These are phyloP conservation scores for Ditula angustiorana DNA, from an alignment of 2,888 invertebrate species.

Conservation along the genomic window DNA sequence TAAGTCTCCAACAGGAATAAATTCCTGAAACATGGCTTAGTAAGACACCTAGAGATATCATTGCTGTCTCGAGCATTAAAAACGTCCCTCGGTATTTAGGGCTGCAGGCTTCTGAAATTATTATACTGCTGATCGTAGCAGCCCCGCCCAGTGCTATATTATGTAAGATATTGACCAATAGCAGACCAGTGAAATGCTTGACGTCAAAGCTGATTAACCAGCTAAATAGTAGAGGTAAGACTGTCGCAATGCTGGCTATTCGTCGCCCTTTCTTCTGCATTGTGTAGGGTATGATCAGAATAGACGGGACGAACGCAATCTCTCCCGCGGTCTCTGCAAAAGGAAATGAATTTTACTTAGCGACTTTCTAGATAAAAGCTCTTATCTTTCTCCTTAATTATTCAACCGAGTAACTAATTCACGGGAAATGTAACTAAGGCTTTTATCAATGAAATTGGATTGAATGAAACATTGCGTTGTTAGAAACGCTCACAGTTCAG, in stretches of 20 bases:
- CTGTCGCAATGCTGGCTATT: slow-evolving; percentile 45
- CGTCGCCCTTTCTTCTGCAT: slow-evolving; percentile 49
- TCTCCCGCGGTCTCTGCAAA: slow-evolving; percentile 48
- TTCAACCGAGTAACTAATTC: slow-evolving; percentile 32
- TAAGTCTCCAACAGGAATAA: slow-evolving; percentile 40
- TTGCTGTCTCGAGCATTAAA: slow-evolving; percentile 47
- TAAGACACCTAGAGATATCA: slow-evolving; percentile 48
- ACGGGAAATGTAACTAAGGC: slow-evolving; percentile 19
- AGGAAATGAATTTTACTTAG: slow-evolving; percentile 46
- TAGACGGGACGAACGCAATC: slow-evolving; percentile 48
- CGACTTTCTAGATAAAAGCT: slow-evolving; percentile 10
- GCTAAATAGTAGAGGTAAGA: slow-evolving; percentile 45
- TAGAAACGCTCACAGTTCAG: background rate
- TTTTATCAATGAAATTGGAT: slow-evolving; percentile 23
- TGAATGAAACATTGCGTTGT: slow-evolving; percentile 21
- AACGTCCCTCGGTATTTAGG: slow-evolving; percentile 46
- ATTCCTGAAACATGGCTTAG: slow-evolving; percentile 46
- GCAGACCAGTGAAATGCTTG: slow-evolving; percentile 34
- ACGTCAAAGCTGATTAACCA: slow-evolving; percentile 46
- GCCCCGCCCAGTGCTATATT: slow-evolving; percentile 47
- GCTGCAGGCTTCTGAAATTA: slow-evolving; percentile 46
- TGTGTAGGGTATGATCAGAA: slow-evolving; percentile 47
- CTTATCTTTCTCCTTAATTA: slow-evolving; percentile 39
- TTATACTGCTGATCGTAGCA: slow-evolving; percentile 47
- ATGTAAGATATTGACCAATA: slow-evolving; percentile 44